phyloP scores from a whole-genome alignment of 2,888 invertebrate species.

The Caradrina clavipalpis region DNA sequence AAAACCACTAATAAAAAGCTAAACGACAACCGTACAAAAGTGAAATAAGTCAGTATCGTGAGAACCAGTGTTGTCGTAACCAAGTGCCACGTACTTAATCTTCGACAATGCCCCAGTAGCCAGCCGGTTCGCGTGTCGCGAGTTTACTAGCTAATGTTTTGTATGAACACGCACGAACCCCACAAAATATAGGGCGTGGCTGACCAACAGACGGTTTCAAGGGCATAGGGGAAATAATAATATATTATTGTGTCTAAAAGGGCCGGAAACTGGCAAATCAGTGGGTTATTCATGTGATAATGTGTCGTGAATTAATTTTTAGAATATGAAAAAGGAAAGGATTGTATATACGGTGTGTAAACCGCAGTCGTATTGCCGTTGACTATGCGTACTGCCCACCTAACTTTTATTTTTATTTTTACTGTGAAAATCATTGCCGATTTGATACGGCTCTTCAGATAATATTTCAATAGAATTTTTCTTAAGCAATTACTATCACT shows the following conservation, averaged over 20 bases:
- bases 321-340: conserved; percentile 12
- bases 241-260: conserved; percentile 69
- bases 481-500: too few relatives aligned
- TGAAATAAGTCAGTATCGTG: conserved; percentile 30
- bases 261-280: conserved; percentile 68
- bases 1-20: conserved; percentile 8
- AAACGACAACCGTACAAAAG: conserved; percentile 9
- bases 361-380: too few relatives aligned
- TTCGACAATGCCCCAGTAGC: conserved; percentile 64
- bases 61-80: conserved; percentile 45
- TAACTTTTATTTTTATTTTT: too few relatives aligned
- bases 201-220: conserved; percentile 65
- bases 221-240: conserved; percentile 72
- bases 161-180: conserved; percentile 70
- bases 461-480: too few relatives aligned
- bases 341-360: not conserved
- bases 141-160: conserved; percentile 60
- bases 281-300: conserved; percentile 63
- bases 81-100: conserved; percentile 69
- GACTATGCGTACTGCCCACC: too few relatives aligned
- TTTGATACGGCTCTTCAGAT: too few relatives aligned
- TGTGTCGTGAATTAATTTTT: conserved; percentile 60
- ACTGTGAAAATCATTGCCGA: too few relatives aligned
- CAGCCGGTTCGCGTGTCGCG: conserved; percentile 73
- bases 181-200: conserved; percentile 72